Percentiles rank a stretch among this genome's conserved stretches.
Evolutionary conservation across 2,888 invertebrate genomes (phyloP).

Genomic region (Tetramorium bicarinatum): DNA sequence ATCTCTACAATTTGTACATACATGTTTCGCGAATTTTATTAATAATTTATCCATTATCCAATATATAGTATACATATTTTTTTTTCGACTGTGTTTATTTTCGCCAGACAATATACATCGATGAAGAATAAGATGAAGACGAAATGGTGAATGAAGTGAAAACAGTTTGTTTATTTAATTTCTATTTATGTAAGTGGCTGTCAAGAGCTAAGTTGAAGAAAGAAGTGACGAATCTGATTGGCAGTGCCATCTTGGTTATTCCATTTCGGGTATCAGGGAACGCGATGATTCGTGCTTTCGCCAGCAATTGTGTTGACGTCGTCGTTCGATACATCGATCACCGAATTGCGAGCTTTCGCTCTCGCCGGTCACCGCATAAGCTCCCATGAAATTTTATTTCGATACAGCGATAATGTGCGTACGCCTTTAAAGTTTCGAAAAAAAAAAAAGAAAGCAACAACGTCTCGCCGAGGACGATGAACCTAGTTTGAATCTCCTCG

Average conservation of each 20-base stretch:
- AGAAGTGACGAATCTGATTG: neutral
- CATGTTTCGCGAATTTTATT: no score
- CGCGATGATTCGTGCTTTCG: neutral
- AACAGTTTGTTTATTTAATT: neutral
- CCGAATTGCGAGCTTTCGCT: neutral
- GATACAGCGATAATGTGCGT: neutral
- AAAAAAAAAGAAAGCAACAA: no score
- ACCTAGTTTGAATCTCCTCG: neutral
- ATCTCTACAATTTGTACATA: no score
- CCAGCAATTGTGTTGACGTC: neutral
- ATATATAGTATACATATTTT: no score
- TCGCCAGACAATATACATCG: no score
- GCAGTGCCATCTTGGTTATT: neutral
- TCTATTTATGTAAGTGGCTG: neutral
- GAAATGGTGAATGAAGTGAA: no score
- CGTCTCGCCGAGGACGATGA: neutral
- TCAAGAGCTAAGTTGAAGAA: neutral
- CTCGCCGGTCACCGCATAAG: no score
- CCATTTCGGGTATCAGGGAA: neutral
- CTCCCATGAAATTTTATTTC: neutral
- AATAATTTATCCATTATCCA: no score
- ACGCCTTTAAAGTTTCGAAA: neutral
- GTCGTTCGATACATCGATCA: conserved; percentile 17
- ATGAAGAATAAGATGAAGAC: no score
- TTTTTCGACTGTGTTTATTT: no score